phyloP scores from a whole-genome alignment of 2,797 vertebrate genomes.

The Mionectes olivaceus region DNA sequence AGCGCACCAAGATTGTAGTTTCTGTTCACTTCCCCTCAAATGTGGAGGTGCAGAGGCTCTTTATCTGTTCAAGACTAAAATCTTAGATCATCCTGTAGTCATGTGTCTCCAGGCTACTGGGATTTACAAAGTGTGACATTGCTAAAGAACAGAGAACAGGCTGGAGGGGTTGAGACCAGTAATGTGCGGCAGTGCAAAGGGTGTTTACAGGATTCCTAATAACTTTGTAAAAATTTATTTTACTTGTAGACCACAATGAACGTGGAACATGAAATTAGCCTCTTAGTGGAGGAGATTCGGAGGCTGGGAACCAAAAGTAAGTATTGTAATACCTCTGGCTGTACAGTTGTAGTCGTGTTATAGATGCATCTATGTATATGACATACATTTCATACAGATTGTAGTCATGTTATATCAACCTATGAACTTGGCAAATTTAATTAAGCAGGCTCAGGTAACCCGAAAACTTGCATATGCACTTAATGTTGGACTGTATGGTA shows the following conservation, averaged over 20 bases:
- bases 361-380: background rate
- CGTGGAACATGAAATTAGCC: constrained; percentile 86
- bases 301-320: constrained; percentile 92
- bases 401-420: background rate
- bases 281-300: constrained; percentile 91
- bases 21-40: background rate
- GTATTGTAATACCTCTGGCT: constrained; percentile 20
- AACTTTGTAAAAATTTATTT: background rate
- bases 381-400: background rate
- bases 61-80: background rate
- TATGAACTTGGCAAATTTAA: background rate
- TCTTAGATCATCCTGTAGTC: background rate
- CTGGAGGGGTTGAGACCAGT: background rate
- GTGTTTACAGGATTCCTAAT: background rate
- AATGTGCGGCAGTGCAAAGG: accelerated
- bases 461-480: background rate
- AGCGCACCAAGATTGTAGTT: background rate
- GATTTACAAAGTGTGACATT: background rate
- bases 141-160: background rate
- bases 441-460: background rate
- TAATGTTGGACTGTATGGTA: background rate
- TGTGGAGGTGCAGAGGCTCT: background rate
- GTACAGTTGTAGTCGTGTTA: background rate
- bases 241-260: constrained; percentile 85
- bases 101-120: background rate